A percentile compares a stretch with the other conserved stretches of the same genome.
Conservation (phyloP, 2,888 invertebrate species). For the Julus scandinavius region DNA sequence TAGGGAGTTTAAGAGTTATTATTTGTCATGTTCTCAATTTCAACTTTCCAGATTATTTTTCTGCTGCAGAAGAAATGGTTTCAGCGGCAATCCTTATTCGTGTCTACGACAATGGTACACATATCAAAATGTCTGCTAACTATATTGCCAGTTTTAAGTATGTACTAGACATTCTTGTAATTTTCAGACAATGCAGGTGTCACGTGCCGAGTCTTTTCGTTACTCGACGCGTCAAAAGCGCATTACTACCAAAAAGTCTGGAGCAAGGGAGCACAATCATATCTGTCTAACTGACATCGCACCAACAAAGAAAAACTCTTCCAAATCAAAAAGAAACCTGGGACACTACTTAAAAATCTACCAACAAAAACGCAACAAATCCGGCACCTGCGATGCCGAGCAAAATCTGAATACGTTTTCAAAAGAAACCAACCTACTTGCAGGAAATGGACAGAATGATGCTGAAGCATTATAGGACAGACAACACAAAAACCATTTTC, state of each 20-base stretch:
- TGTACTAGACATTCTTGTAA: not conserved
- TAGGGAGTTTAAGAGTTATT: too few species aligned
- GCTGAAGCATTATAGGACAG: not conserved
- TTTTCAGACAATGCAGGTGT: conserved; percentile 43
- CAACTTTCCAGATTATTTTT: conserved; percentile 50
- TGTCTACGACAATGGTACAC: not conserved
- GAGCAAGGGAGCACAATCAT: conserved; percentile 47
- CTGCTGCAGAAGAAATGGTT: conserved; percentile 48
- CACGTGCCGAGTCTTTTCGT: conserved; percentile 47
- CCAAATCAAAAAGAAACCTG: not conserved
- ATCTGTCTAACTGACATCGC: conserved; percentile 53
- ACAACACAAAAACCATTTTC: not conserved
- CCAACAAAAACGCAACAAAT: conserved; percentile 26
- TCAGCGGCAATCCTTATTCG: conserved; percentile 35
- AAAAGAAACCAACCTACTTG: not conserved
- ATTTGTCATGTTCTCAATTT: not conserved
- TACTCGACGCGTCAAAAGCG: conserved; percentile 21
- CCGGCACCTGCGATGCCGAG: not conserved
- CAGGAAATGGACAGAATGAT: not conserved
- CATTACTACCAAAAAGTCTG: not conserved
- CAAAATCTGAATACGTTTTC: conserved; percentile 7
- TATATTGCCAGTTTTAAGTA: not conserved
- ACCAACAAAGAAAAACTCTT: not conserved
- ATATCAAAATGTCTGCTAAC: not conserved
- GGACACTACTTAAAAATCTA: conserved; percentile 31